phyloP scores from a whole-genome alignment of 2,888 invertebrate species.

The Pyrgus malvae region DNA sequence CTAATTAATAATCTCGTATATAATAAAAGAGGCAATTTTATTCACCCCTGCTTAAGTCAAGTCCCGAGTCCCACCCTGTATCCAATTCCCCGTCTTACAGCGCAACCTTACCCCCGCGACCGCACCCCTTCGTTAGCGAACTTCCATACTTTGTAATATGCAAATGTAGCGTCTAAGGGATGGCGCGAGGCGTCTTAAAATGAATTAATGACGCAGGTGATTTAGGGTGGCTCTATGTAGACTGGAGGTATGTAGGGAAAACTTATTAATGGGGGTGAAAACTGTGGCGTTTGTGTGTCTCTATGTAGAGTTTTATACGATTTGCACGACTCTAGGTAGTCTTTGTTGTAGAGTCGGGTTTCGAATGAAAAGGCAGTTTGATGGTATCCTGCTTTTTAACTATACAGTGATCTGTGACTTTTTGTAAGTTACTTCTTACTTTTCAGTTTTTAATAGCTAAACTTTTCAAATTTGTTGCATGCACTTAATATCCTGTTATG shows the following conservation, averaged over 20 bases:
- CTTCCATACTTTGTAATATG: slow-evolving; percentile 83
- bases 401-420: no score
- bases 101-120: slow-evolving; percentile 58
- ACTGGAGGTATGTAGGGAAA: slow-evolving; percentile 33
- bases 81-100: slow-evolving; percentile 79
- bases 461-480: no score
- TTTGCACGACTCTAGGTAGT: not conserved
- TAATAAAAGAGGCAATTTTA: no score
- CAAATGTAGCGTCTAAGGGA: slow-evolving; percentile 75
- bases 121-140: slow-evolving; percentile 67
- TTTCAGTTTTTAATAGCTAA: no score
- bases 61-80: slow-evolving; percentile 54
- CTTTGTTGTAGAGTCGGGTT: not conserved
- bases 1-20: no score
- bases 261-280: slow-evolving; percentile 13
- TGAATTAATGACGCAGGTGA: slow-evolving; percentile 81
- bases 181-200: slow-evolving; percentile 75
- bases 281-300: not conserved
- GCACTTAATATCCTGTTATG: no score
- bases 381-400: no score
- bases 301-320: not conserved
- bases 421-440: no score
- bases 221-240: slow-evolving; percentile 40
- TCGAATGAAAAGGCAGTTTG: no score
- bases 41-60: no score